Evolutionary conservation across 1,140 invertebrate species (phyloP), one percentile per base, ranked within the genome.

Genomic region (Drosophila navojoa): DNA sequence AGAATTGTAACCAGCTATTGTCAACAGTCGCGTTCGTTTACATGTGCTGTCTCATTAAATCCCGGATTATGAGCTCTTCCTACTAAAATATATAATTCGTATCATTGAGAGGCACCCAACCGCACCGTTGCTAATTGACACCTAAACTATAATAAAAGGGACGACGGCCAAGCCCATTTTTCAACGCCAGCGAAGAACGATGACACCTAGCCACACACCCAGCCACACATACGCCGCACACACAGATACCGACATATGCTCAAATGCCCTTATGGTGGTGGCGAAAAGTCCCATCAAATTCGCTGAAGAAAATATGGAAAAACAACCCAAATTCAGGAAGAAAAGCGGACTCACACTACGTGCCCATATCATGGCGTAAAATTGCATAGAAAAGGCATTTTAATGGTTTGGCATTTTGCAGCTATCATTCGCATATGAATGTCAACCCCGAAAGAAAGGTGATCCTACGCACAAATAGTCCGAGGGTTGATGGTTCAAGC

Each of bases 101-200:
- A 27, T 49, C 79, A 86, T 87, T 77, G 73, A 87, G 79, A 82
- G 57, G 63, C 82, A 89, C 16, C 79, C 76, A 80, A 87, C 84
- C 84, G 84, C 84, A 87, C 84, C 82, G 69, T 87, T 71, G 72
- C 82, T 89, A 89, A 89, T 89, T 89, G 84, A 90, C 84, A 89
- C 84, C 77, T 90, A 89, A 89, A 84, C 70, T 77, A 71, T 75
- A 89, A 89, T 89, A 74, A 75, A 87, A 71, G 78, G 69, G 82
- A 71, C 76, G 79, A 55, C 74, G 69, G 77, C 53, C 70, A 71
- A 84, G 72, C 79, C 84, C 74, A 82, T 74, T 69, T 67, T 78
- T 85, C 77, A 69, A 66, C 58, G 52, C 50, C 49, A 70, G 25
- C 35, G 35, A 11, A 13, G 35, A 38, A 38, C 35, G 35, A 35